These are phyloP conservation scores for Strongylocentrotus purpuratus DNA, from an alignment of 35 echinoderm and acorn worm genomes.

Conservation along the genomic window DNA sequence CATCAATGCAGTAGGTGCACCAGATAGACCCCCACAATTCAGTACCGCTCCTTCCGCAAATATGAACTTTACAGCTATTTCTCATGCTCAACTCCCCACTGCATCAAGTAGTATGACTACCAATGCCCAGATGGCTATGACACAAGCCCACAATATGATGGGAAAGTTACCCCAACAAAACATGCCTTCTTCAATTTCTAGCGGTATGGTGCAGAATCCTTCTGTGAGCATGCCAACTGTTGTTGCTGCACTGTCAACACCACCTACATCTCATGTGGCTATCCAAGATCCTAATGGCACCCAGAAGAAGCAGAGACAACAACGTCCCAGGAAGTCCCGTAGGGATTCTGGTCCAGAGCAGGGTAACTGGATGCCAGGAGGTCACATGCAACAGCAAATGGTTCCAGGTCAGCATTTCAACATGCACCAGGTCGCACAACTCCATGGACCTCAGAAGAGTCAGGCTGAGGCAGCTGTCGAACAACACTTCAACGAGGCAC, in stretches of 20 bases:
- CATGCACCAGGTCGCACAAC: conserved; percentile 55
- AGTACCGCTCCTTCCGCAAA: not conserved
- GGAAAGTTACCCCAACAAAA: not conserved
- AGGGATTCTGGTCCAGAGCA: conserved; percentile 54
- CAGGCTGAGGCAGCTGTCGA: conserved; percentile 59
- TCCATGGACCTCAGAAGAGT: conserved; percentile 46
- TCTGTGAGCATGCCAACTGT: conserved; percentile 86
- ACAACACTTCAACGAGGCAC: conserved; percentile 71
- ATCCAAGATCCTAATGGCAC: conserved; percentile 23
- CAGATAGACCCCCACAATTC: not conserved
- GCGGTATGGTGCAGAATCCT: conserved; percentile 23
- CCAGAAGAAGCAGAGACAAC: not conserved
- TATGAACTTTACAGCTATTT: not conserved
- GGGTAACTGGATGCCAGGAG: conserved; percentile 53
- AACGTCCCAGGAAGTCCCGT: not conserved
- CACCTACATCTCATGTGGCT: conserved; percentile 45
- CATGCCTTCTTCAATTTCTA: conserved; percentile 17
- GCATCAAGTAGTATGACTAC: conserved; percentile 11
- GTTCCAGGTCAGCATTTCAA: conserved; percentile 46
- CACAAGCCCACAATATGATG: not conserved
- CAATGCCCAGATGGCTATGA: not conserved
- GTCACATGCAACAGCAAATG: conserved; percentile 50
- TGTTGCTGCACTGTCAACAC: conserved; percentile 67
- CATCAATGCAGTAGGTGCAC: not conserved
- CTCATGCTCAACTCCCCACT: conserved; percentile 8